Base-by-base conservation (phyloP, 2,888 invertebrate species). In the Archips crataeganus region DNA sequence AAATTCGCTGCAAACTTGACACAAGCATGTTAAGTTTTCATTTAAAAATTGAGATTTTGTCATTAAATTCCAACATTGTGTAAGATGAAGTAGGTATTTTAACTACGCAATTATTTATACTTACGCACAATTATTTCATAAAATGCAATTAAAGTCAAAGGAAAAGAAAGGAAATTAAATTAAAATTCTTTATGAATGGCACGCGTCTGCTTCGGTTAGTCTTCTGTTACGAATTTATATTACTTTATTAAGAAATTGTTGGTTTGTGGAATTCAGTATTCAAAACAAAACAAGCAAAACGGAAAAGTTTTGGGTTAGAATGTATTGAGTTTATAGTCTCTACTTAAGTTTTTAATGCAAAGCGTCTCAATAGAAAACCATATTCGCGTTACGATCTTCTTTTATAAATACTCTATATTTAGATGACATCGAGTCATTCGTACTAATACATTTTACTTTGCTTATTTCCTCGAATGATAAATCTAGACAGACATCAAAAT, bases 141-240 rank as follows among this genome's bases (percentile, higher is more conserved):
- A n/a, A n/a, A n/a, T n/a, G 6, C 11, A 5, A 49, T 49, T n/a
- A 42, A 61, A 42, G 4, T 39, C 39, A 39, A 32, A 45, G 45
- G 42, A 34, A 8, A 49, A 47, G 13, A 64, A 13, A 49, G 34
- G 32, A 11, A 45, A 23, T 36, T 36, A 32, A 47, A 47, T 47
- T 13, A 8, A 63, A 13, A 47, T 49, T 49, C 34, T 13, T 49
- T 36, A 65, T 65, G 51, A 51, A 34, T n/a, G 13, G n/a, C 64
- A 51, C 49, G 65, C 51, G 49, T 65, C 51, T 39, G 51, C 36
- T 36, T 34, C 36, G 36, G 47, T 42, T 13, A 2, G 47, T 9
- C 47, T 23, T n/a, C 63, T 62, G 47, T 34, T 47, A 47, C 63
- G 63, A 63, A 62, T 62, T 62, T 62, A 62, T 45, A 62, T 49